Conservation (phyloP, 37 sponge, comb jelly and placozoan species). For the Cladorhizidae sp. region DNA sequence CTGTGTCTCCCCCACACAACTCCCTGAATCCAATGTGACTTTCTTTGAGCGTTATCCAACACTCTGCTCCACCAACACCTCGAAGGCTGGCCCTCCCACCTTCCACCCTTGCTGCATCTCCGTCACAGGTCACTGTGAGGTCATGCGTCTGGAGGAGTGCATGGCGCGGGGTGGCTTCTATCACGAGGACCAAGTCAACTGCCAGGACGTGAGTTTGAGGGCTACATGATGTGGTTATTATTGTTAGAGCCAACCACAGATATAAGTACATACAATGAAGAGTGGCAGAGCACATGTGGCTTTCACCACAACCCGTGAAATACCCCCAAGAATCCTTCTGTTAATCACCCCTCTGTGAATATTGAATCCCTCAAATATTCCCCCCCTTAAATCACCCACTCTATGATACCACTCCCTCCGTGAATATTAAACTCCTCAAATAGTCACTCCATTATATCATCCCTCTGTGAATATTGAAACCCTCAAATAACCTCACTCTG, state of each 20-base stretch:
- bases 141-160: constrained; percentile 69
- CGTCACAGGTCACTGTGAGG: constrained; percentile 78
- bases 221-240: neutral
- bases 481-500: no score
- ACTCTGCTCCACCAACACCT: neutral
- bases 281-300: no score
- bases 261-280: no score
- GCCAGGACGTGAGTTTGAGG: constrained; percentile 50
- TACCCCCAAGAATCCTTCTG: neutral
- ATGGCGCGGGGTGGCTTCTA: constrained; percentile 57
- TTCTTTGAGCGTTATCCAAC: neutral
- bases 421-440: no score
- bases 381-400: no score
- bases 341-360: no score
- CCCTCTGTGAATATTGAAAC: no score
- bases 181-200: constrained; percentile 57
- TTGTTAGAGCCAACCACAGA: no score
- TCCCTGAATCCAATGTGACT: neutral
- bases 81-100: neutral
- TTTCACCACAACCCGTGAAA: no score
- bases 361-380: no score
- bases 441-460: no score
- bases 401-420: no score
- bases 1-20: constrained; percentile 5
- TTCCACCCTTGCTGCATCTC: constrained; percentile 93